Base-by-base conservation (phyloP, 2,797 vertebrate species). In the Alcedo atthis region DNA sequence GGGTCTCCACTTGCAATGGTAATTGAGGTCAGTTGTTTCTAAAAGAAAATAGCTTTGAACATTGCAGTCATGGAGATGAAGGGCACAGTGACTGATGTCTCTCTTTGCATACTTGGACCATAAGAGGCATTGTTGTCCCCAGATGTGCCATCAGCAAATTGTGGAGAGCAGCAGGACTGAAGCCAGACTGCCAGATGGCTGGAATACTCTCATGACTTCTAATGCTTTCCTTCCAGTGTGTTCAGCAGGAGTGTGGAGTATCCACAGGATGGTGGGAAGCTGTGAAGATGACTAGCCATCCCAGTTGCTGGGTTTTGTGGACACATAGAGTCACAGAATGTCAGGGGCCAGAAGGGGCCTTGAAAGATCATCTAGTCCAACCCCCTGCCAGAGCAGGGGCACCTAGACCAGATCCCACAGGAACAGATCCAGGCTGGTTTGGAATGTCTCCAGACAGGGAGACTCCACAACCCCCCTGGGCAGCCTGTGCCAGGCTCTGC, bases 101-200 rank as follows among this genome's bases (percentile, higher is more conserved):
- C 85, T 93, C 37, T 53, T 33, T 46, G 48, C 6, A 1, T n/a
- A 7, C 64, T 53, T 79, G 84, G 54, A 76, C 76, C 53, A 26
- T 61, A 59, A 68, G 76, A 81, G 89, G 32, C 71, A 37, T 69
- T 93, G 76, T 22, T 81, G 54, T 95, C 89, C 81, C 92, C 71
- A 58, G 42, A 59, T 61, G 49, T 95, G 68, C 75, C 68, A 85
- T 54, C 49, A 71, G 69, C 45, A 69, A 68, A 54, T 63, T 93
- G 75, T 62, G 62, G 69, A 49, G 75, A 94, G 37, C 75, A 85
- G 73, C 1, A 35, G 70, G 59, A 79, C 75, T 66, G 49, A 53
- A 58, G 86, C 90, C 90, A 91, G 43, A 74, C 33, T 89, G 85
- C 74, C 73, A 81, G 77, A 71, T 85, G 82, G 55, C 70, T 75